Base-by-base conservation (phyloP, 1,140 invertebrate species). In the Adoxophyes honmai region DNA sequence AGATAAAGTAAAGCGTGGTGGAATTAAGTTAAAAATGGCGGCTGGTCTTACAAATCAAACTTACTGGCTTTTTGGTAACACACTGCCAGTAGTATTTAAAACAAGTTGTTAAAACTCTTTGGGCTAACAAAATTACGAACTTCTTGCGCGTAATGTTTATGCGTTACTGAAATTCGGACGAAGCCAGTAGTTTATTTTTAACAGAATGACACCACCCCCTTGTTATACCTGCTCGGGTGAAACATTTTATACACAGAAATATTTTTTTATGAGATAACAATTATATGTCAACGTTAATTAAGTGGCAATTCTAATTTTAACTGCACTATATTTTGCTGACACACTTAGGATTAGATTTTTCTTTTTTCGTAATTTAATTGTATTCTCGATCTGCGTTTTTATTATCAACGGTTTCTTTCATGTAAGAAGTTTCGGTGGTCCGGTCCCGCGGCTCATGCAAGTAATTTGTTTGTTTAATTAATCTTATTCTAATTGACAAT, bases 301-400 rank as follows among this genome's bases (percentile, higher is more conserved):
- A 84, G 81, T 81, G 76, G 79, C 85, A 85, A 88, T 85, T 86
- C 75, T 85, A 81, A 86, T 86, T 84, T 81, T 81, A 81, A 77
- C 77, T 81, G 81, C 82, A 88, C 80, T 83, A 85, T 88, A 85
- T 86, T 88, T 88, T 85, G 82, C 85, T 88, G 85, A 86, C 85
- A 86, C 82, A 81, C 77, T 73, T 88, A 84, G 80, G 68, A 73
- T 84, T 78, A 84, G 74, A 75, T 83, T 83, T 81, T 80, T 54
- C 75, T 74, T 75, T 78, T 83, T 86, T 80, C 73, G 73, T 88
- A 86, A 85, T 85, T 78, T 85, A 86, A 87, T n/a, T 82, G 78
- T 84, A 85, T 84, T 82, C 82, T 86, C 85, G 85, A 88, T 88
- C 85, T 88, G 85, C 85, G 81, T 80, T 84, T 83, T 86, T 81